Conservation (phyloP, 1,140 invertebrate genomes). For the Neotoxoptera formosana region DNA sequence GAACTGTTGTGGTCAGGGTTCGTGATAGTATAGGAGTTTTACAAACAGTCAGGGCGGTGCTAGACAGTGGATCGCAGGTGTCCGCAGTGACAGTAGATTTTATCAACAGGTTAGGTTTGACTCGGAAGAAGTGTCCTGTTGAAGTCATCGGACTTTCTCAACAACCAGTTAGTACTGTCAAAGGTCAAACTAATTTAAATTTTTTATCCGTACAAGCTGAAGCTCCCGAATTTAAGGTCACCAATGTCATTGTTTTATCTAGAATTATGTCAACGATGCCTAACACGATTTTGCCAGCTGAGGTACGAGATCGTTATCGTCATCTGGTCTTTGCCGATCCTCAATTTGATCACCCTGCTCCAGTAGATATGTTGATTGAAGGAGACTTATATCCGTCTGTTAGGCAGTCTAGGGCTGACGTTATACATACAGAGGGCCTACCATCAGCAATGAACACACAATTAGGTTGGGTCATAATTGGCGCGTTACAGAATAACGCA, state of each 20-base stretch:
- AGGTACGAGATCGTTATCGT: background rate
- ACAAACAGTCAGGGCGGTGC: background rate
- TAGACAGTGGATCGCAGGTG: conserved; percentile 19
- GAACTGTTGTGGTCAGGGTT: background rate
- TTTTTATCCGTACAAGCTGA: background rate
- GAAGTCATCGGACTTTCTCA: background rate
- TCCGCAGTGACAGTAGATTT: background rate
- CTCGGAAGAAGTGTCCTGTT: background rate
- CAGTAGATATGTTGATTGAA: conserved; percentile 24
- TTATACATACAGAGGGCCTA: background rate
- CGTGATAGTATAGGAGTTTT: background rate
- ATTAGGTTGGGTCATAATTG: conserved; percentile 29
- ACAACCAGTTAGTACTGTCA: background rate
- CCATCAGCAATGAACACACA: background rate
- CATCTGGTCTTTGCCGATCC: conserved; percentile 29
- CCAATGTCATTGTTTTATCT: background rate
- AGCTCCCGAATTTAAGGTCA: background rate
- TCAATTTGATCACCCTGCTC: background rate
- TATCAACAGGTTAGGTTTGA: background rate
- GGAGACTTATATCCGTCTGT: background rate
- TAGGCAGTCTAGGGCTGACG: background rate
- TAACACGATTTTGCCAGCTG: background rate
- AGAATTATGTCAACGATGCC: background rate
- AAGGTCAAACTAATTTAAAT: background rate
- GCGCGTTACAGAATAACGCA: background rate